These are phyloP conservation scores for Drosophila aldrichi DNA, from an alignment of 2,888 invertebrate species.

Conservation along the genomic window DNA sequence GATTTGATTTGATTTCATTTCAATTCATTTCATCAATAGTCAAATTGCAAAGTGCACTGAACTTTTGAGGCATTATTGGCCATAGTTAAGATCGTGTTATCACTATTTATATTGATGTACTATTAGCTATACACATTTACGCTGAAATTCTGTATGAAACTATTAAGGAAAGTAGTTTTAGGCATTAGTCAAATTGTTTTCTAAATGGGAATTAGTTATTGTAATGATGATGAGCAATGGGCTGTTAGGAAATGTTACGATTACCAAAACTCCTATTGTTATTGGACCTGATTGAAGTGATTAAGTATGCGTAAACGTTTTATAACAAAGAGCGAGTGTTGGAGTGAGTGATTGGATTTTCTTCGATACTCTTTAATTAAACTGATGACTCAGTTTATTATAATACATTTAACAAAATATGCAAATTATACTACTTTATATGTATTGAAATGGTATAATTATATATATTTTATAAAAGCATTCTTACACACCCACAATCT, in stretches of 20 bases:
- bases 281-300: background rate
- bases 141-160: conserved; percentile 1
- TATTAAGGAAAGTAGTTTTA: conserved; percentile 13
- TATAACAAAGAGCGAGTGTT: too few species aligned
- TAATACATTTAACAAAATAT: too few species aligned
- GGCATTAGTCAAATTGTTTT: conserved; percentile 5
- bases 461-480: background rate
- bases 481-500: background rate
- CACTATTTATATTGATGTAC: background rate
- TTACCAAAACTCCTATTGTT: background rate
- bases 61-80: conserved; percentile 18
- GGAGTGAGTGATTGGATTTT: background rate
- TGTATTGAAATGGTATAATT: background rate
- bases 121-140: background rate
- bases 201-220: conserved; percentile 4
- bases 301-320: background rate
- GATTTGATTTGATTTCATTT: conserved; percentile 23
- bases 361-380: too few species aligned
- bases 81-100: conserved; percentile 20
- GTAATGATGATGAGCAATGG: conserved; percentile 6
- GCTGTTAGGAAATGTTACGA: conserved; percentile 4
- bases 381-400: background rate
- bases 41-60: conserved; percentile 47
- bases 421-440: too few species aligned
- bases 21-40: conserved; percentile 55